These are phyloP conservation scores for Ectobius pallidus DNA, from an alignment of 2,888 invertebrate genomes.

Conservation along the genomic window DNA sequence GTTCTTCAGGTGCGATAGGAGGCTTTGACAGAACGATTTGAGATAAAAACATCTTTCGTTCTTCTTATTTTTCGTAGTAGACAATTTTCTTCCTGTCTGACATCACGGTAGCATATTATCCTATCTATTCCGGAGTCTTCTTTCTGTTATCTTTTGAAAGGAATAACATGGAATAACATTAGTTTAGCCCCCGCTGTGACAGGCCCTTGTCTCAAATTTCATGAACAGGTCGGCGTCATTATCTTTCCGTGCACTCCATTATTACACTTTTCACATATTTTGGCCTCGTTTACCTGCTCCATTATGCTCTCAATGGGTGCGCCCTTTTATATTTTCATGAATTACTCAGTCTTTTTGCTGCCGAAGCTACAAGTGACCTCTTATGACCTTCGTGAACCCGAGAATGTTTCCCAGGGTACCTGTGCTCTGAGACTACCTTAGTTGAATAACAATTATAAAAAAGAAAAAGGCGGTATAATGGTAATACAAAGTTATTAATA, in stretches of 20 bases:
- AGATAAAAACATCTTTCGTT: constrained; percentile 9
- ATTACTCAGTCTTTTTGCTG: constrained; percentile 23
- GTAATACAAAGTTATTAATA: no score
- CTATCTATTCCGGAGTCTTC: constrained; percentile 32
- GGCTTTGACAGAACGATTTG: neutral
- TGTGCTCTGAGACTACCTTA: neutral
- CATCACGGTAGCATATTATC: constrained; percentile 24
- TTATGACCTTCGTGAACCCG: neutral
- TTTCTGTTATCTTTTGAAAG: constrained; percentile 29
- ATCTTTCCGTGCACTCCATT: constrained; percentile 22
- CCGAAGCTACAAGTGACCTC: constrained; percentile 14
- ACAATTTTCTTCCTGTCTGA: constrained; percentile 39
- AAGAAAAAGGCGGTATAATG: no score
- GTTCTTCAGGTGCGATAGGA: constrained; percentile 36
- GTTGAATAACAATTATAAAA: no score
- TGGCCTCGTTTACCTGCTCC: constrained; percentile 18
- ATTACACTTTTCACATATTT: constrained; percentile 18
- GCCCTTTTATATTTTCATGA: constrained; percentile 33
- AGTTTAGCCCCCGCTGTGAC: constrained; percentile 37
- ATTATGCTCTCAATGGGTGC: constrained; percentile 31
- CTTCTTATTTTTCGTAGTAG: neutral
- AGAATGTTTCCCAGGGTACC: neutral
- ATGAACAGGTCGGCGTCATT: constrained; percentile 29
- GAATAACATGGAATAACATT: constrained; percentile 37
- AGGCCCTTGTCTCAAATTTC: constrained; percentile 26